Base-by-base conservation (phyloP, 2,888 invertebrate species). In the Parasteatoda lunata region DNA sequence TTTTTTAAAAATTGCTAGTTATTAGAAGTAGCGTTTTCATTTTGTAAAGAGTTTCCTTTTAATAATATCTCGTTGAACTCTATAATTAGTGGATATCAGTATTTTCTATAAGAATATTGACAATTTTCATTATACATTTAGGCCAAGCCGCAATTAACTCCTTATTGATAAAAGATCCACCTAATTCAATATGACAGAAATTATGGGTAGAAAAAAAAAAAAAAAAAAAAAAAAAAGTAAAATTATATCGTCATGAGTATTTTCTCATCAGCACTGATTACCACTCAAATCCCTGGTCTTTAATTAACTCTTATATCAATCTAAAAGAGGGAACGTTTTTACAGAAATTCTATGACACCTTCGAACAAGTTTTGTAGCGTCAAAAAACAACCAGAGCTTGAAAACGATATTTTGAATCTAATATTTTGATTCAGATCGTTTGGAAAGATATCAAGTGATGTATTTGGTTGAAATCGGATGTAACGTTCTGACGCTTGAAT, bases 341-440 rank as follows among this genome's bases (percentile, higher is more conserved):
- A 30, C 30, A 30, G 30, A 30, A 30, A 30, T 30, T 30, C 30
- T 30, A 30, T 30, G 77, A 77, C 78, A 70, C 49, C 73, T 48
- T 13, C 2, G 13, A 52, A 47, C 78, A 13, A 5, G 49, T 30
- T 30, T 30, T 30, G 64, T 68, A 13, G 52, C 47, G 72, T 80
- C 80, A 77, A 30, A 68, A 77, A 77, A 77, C 52, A 73, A 80
- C 15, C 73, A 72, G 71, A 30, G 71, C 71, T 71, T 65, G 64
- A 59, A 64, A 68, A 11, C 4, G 30, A 30, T 30, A 30, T 30
- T 30, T 30, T 30, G 30, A 30, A 30, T 30, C 30, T 30, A 30
- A 30, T 30, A 30, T 30, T 30, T 59, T 4, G 59, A 59, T 59
- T 59, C 4, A 59, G 59, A 59, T 59, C 59, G 11, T 59, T 59